Conservation (phyloP, 2,113 vertebrate genomes). For the Pachycephala philippinensis region DNA sequence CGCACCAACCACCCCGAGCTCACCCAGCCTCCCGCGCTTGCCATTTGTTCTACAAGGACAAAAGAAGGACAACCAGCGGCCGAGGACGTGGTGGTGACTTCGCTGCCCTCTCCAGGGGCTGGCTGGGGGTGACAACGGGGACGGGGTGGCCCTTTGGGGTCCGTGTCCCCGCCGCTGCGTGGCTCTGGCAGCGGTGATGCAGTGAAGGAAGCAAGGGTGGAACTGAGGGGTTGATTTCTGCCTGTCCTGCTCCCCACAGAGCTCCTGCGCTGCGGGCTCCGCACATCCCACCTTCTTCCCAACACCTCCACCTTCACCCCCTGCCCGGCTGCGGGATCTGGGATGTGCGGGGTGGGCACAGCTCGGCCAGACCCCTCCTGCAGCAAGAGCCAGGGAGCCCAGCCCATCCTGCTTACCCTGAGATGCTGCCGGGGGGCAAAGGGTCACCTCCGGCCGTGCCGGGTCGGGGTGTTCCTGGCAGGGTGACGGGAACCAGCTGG, state of each 20-base stretch:
- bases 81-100: background rate
- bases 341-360: background rate
- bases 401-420: constrained; percentile 6
- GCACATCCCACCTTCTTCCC: background rate
- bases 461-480: background rate
- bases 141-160: background rate
- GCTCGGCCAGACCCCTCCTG: background rate
- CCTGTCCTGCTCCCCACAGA: background rate
- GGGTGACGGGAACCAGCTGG: accelerated
- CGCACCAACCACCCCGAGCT: background rate
- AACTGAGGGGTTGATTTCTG: background rate
- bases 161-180: accelerated
- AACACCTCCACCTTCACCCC: background rate
- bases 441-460: accelerated
- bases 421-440: background rate
- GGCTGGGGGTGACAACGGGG: background rate
- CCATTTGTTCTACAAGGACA: background rate
- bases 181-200: background rate
- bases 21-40: background rate
- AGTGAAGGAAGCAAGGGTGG: background rate
- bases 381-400: background rate
- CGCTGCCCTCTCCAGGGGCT: background rate
- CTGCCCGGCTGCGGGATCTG: background rate
- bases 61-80: background rate
- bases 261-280: background rate